A percentile compares a stretch with the other conserved stretches of the same genome.
Conservation (phyloP, 2,888 invertebrate species). For the Hyposoter dolosus region DNA sequence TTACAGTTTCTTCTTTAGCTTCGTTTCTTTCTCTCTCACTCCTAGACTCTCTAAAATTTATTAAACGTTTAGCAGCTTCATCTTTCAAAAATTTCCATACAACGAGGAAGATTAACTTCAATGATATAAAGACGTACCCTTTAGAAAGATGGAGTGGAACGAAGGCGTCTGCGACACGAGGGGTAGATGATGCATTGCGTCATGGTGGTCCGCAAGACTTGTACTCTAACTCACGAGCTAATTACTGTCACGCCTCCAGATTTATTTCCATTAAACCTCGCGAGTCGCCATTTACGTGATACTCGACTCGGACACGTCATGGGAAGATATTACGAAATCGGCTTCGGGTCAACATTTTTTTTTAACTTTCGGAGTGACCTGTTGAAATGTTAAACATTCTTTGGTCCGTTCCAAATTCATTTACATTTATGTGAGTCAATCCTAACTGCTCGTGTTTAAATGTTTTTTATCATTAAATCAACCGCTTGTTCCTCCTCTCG, state of each 20-base stretch:
- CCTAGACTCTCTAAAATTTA: constrained; percentile 9
- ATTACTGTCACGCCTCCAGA: constrained; percentile 68
- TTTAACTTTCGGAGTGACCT: neutral
- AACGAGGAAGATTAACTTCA: constrained; percentile 12
- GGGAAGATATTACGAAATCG: neutral
- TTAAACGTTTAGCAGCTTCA: neutral
- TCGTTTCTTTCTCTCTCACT: neutral
- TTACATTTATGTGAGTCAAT: neutral
- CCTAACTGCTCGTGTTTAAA: no score
- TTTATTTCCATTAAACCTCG: constrained; percentile 61
- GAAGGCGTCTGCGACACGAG: constrained; percentile 37
- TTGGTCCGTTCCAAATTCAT: neutral
- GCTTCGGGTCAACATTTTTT: neutral
- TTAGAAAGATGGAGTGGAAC: constrained; percentile 11
- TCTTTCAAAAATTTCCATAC: constrained; percentile 46
- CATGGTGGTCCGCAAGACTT: constrained; percentile 56
- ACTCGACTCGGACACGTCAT: neutral
- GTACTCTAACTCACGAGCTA: constrained; percentile 65
- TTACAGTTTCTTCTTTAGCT: constrained; percentile 20
- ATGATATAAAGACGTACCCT: constrained; percentile 3
- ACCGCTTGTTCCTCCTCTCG: neutral
- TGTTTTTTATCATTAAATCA: no score
- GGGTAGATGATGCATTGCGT: constrained; percentile 49
- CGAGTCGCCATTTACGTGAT: constrained; percentile 13
- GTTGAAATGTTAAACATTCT: neutral